phyloP scores from a whole-genome alignment of 2,113 vertebrate species.

The Salvelinus alpinus region DNA sequence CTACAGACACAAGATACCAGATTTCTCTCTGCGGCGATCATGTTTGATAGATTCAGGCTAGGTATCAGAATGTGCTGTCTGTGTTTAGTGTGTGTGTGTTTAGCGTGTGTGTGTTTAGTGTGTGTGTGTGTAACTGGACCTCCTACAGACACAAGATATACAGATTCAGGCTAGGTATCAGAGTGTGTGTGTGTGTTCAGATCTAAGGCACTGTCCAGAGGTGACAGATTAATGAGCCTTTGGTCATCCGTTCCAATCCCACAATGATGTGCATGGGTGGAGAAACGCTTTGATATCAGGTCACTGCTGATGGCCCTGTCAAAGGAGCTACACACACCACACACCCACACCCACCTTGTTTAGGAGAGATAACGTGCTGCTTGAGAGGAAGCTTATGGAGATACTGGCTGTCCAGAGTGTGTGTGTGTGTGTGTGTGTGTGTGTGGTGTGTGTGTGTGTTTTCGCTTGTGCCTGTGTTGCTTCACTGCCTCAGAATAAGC shows the following conservation, averaged over 20 bases:
- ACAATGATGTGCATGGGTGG: slow-evolving; percentile 2
- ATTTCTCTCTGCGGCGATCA: neutral
- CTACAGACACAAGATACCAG: neutral
- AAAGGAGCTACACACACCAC: neutral
- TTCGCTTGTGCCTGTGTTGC: slow-evolving; percentile 7
- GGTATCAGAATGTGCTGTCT: neutral
- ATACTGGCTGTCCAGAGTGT: neutral
- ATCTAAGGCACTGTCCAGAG: neutral
- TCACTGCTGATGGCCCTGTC: neutral
- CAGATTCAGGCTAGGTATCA: too few species aligned
- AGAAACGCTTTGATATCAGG: slow-evolving; percentile 7
- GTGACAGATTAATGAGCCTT: neutral
- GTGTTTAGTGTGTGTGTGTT: neutral
- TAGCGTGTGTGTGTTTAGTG: neutral
- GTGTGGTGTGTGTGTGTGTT: slow-evolving; percentile 24
- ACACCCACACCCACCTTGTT: too few species aligned
- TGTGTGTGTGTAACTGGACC: neutral
- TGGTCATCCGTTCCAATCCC: neutral
- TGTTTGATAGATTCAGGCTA: neutral
- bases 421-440: slow-evolving; percentile 26
- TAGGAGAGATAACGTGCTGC: neutral
- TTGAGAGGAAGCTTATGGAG: neutral
- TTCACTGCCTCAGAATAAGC: slow-evolving; percentile 20
- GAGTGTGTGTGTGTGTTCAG: slow-evolving; percentile 3
- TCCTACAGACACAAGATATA: too few species aligned